Percentiles rank a stretch among this genome's conserved stretches.
Conservation (phyloP, 2,797 vertebrate genomes). For the Tympanoctomys barrerae region DNA sequence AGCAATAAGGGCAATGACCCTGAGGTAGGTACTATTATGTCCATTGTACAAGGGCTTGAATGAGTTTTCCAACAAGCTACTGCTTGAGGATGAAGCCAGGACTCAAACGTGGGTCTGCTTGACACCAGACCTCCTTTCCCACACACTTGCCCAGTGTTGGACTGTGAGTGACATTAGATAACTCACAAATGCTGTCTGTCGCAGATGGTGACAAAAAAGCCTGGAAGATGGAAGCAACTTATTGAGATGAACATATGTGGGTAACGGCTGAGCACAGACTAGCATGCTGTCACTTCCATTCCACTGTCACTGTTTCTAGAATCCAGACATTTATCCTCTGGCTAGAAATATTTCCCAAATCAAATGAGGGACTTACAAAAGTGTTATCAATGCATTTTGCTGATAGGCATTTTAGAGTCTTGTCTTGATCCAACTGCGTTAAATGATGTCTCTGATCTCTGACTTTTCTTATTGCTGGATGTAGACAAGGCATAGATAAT, state of each 20-base stretch:
- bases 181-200: background rate
- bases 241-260: background rate
- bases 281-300: background rate
- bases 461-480: background rate
- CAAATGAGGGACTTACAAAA: background rate
- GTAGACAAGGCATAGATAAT: background rate
- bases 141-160: background rate
- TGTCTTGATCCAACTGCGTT: background rate
- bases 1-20: constrained; percentile 51
- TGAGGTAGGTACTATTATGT: constrained; percentile 77
- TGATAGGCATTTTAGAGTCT: background rate
- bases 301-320: background rate
- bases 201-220: background rate
- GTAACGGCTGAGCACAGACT: background rate
- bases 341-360: constrained; percentile 17
- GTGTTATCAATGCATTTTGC: background rate
- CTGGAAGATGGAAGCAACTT: background rate
- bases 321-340: background rate
- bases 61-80: background rate
- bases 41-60: background rate
- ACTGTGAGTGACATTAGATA: background rate
- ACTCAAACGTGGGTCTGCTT: background rate
- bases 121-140: background rate
- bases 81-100: constrained; percentile 7
- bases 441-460: background rate